A percentile compares a stretch with the other conserved stretches of the same genome.
phyloP scores from a whole-genome alignment of 1,140 invertebrate species.

The Aphis craccivora region DNA sequence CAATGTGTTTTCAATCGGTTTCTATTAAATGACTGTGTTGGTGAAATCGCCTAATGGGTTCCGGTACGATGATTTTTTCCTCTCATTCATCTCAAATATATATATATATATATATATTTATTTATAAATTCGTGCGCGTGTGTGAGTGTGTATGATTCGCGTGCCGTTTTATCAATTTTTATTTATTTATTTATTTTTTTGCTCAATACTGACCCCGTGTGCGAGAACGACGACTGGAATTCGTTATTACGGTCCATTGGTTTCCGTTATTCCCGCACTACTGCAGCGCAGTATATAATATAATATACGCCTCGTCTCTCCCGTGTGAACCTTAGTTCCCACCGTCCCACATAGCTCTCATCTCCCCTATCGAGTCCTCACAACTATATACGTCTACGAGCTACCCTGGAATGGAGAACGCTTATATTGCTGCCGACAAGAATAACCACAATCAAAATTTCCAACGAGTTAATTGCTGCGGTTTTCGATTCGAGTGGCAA shows the following conservation, averaged over 20 bases:
- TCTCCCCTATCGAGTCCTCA: too few species aligned
- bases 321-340: background rate
- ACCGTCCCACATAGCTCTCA: background rate
- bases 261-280: background rate
- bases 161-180: conserved; percentile 42
- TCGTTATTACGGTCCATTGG: conserved; percentile 49
- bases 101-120: background rate
- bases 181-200: background rate
- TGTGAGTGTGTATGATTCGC: background rate
- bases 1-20: conserved; percentile 40
- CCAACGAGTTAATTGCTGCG: conserved; percentile 42
- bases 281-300: background rate
- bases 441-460: conserved; percentile 48
- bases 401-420: background rate
- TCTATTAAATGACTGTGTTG: background rate
- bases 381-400: background rate
- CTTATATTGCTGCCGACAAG: conserved; percentile 51
- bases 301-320: background rate
- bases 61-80: conserved; percentile 33
- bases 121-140: background rate
- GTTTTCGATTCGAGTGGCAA: conserved; percentile 27
- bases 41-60: conserved; percentile 38
- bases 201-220: conserved; percentile 13
- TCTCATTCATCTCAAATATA: background rate
- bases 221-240: background rate